Percentiles rank a stretch among this genome's conserved stretches.
Evolutionary conservation across 2,888 invertebrate genomes (phyloP).

Genomic region (Trachelus tabidus): DNA sequence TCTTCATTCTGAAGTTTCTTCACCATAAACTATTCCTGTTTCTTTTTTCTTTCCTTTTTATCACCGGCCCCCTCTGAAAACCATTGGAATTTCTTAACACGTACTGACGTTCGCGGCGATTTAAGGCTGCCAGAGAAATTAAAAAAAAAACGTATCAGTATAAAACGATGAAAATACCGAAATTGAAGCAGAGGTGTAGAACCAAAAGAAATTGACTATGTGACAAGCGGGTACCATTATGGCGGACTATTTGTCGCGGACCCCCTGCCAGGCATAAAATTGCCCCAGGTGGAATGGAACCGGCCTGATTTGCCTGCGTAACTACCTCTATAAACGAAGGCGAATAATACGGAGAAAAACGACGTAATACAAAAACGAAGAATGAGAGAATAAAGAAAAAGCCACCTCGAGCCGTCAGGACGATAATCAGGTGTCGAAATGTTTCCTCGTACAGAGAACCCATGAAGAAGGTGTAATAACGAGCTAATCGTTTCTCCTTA

Average conservation of each 20-base stretch:
- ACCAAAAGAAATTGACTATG: neutral
- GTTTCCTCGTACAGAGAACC: neutral
- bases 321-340: neutral
- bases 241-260: neutral
- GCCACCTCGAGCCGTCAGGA: neutral
- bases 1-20: neutral
- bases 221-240: neutral
- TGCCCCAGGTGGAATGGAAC: neutral
- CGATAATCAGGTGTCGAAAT: neutral
- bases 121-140: neutral
- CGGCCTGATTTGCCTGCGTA: conserved; percentile 1
- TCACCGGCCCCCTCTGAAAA: neutral
- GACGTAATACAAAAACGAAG: neutral
- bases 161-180: neutral
- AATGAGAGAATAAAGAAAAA: neutral
- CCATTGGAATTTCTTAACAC: neutral
- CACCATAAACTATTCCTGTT: neutral
- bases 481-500: neutral
- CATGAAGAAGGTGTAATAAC: neutral
- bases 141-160: neutral
- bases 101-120: neutral
- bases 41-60: neutral
- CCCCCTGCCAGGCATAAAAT: neutral
- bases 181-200: neutral
- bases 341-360: neutral